Base-by-base conservation (phyloP, 2,888 invertebrate species). In the Rosalia funebris region DNA sequence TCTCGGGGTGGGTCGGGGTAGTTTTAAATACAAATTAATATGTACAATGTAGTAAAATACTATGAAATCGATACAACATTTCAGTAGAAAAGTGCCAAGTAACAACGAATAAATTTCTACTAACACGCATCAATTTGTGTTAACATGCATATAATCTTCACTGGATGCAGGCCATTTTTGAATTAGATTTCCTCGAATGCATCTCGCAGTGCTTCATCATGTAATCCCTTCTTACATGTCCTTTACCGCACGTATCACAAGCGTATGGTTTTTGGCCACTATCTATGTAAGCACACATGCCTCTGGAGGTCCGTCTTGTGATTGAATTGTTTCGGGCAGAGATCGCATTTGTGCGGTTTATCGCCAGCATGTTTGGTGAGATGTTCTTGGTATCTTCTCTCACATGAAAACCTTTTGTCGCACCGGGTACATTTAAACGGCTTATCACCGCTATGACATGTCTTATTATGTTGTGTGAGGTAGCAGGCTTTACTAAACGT, bases 171-270 rank as follows among this genome's bases (percentile, higher is more conserved):
- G 70, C 63, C 37, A 72, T 58, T 59, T 72, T 74, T 61, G 72
- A 71, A 60, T 70, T 62, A 7, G 82, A 76, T 75, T 88, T 89
- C 78, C 87, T 89, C 53, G 85, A 85, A 82, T 95, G 95, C 50
- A 92, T 93, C 71, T 91, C 91, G 71, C 87, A 85, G 80, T 94
- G 94, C 80, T 95, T 94, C 68, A 92, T 86, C 93, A 95, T 92
- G 82, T 95, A 95, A 82, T 95, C 95, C 82, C 93, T 92, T 69
- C 95, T 87, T 72, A 93, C 93, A 81, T 95, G 95, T 48, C 93
- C 92, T 81, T 95, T 95, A 62, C 89, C 88, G 81, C 95, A 95
- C 64, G 87, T 87, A 71, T 88, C 87, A 82, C 95, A 95, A 65
- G 87, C 85, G 80, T 89, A 93, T 37, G 93, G 93, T 79, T 93